Conservation (phyloP, 1,140 invertebrate species). For the Drosophila ogumai region DNA sequence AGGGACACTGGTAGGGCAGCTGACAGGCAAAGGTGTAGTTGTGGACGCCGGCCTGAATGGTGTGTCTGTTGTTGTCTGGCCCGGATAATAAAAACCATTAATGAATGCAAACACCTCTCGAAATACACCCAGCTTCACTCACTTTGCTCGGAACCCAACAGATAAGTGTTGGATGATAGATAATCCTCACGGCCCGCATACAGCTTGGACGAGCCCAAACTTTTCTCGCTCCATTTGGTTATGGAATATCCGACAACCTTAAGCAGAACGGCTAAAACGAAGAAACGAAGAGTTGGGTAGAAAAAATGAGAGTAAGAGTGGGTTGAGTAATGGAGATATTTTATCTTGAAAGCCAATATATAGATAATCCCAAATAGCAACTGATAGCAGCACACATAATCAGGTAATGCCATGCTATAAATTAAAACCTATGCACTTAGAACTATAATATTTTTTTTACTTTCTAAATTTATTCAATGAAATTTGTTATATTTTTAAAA, state of each 20-base stretch:
- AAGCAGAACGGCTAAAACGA: conserved; percentile 61
- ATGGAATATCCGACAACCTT: conserved; percentile 73
- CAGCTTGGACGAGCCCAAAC: conserved; percentile 40
- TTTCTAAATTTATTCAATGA: not conserved
- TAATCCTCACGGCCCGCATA: conserved; percentile 77
- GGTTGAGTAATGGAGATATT: not conserved
- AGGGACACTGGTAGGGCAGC: conserved; percentile 87
- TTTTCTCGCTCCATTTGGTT: conserved; percentile 72
- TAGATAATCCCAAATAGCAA: conserved; percentile 6
- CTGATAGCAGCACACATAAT: conserved; percentile 4
- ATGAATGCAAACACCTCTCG: conserved; percentile 5
- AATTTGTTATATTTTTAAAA: not conserved
- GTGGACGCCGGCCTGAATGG: conserved; percentile 86
- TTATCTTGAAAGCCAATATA: not conserved
- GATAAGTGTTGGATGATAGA: conserved; percentile 69
- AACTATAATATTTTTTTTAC: not conserved
- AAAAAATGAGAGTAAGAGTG: not conserved
- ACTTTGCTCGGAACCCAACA: conserved; percentile 77
- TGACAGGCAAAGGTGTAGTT: conserved; percentile 87
- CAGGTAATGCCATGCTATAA: not conserved
- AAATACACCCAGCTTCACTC: conserved; percentile 24
- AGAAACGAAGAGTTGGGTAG: not conserved
- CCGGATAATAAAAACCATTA: conserved; percentile 50
- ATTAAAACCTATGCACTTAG: not conserved
- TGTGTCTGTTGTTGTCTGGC: conserved; percentile 80